Evolutionary conservation across 2,888 invertebrate genomes (phyloP), one percentile per base, ranked within the genome.

Genomic region (Unio pictorum): DNA sequence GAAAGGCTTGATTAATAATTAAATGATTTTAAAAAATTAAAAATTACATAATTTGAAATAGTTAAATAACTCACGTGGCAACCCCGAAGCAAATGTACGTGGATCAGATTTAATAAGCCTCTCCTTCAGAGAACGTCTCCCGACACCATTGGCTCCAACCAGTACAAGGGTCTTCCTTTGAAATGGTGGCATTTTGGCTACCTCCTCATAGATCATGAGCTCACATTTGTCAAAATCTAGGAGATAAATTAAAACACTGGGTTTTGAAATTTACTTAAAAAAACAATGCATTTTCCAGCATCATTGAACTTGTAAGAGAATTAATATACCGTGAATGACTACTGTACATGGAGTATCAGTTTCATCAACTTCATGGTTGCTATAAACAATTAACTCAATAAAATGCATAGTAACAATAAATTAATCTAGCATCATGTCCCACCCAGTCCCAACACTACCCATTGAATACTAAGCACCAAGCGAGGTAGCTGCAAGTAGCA

Each of bases 161-260:
- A 90, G 75, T 26, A 90, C 86, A 30, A 90, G 92, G 63, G 96
- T 96, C 90, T 98, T 95, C 67, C 99, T 93, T 86, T 96, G 94
- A 91, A 99, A 99, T 0, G 99, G 99, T 67, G 98, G 97, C 94
- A 99, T 96, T 82, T 96, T 93, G 0, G 97, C 96, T 5, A 99
- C 98, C 90, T 99, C 99, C 90, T 98, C 98, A 89, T 99, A 99
- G 66, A 98, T 90, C 72, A 95, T 92, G 66, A 98, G 90, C 88
- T 98, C 98, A 0, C 97, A 97, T 86, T 95, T 95, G 88, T 98
- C 98, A 85, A 97, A 95, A 86, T 97, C 95, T 88, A 45, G 45
- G 82, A 28, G 74, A 70, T 60, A 30, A 72, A 57, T 59, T 28
- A 4, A 23, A 61, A 11, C n/a, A 4, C 23, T 15, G n/a, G 55